Conservation (phyloP, 2,888 invertebrate species). For the Chironomus riparius region DNA sequence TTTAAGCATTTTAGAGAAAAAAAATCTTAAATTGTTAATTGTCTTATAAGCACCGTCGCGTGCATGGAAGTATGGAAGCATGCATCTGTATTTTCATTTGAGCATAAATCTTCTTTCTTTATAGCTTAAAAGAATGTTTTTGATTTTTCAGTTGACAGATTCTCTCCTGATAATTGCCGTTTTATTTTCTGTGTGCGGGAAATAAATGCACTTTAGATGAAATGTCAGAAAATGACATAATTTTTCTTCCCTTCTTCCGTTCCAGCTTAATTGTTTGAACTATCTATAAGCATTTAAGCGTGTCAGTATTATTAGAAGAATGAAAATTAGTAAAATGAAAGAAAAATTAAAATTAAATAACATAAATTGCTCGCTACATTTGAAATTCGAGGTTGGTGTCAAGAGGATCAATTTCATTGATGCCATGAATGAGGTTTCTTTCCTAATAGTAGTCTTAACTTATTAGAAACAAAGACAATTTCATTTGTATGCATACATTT, state of each 20-base stretch:
- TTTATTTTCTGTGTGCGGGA: conserved; percentile 6
- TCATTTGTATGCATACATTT: no score
- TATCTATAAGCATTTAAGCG: no score
- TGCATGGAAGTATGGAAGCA: conserved; percentile 7
- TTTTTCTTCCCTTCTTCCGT: not conserved
- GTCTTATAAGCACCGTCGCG: conserved; percentile 23
- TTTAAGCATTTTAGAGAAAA: not conserved
- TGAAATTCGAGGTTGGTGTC: not conserved
- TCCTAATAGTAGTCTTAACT: not conserved
- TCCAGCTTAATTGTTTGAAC: no score
- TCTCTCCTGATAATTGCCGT: conserved; percentile 10
- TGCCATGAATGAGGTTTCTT: not conserved
- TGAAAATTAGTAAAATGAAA: no score
- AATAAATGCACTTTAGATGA: conserved; percentile 7
- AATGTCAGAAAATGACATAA: not conserved
- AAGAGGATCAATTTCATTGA: not conserved
- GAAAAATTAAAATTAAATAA: not conserved
- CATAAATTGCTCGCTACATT: not conserved
- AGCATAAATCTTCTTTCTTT: conserved; percentile 6
- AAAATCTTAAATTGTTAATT: conserved; percentile 3
- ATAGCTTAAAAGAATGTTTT: not conserved
- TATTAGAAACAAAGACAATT: not conserved
- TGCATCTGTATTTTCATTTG: conserved; percentile 15
- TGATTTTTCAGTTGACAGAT: not conserved
- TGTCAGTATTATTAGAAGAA: not conserved